These are phyloP conservation scores for Daphoenositta chrysoptera DNA, from an alignment of 2,113 vertebrate species.

Conservation along the genomic window DNA sequence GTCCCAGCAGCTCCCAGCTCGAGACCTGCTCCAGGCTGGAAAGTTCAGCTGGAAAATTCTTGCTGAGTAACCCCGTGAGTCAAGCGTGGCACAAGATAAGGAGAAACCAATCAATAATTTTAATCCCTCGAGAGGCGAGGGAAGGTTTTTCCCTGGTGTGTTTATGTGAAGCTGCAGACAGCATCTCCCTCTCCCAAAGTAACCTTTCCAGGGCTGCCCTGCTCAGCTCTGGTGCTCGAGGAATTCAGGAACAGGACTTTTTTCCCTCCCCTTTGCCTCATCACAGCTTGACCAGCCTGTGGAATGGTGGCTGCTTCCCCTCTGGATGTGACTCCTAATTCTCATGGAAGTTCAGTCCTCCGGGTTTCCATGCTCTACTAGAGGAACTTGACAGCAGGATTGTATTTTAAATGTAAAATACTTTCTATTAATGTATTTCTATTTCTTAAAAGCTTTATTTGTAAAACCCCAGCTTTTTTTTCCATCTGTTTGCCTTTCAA, in stretches of 20 bases:
- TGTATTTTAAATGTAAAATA: not conserved
- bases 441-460: not conserved
- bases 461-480: not conserved
- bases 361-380: not conserved
- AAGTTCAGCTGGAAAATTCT: not conserved
- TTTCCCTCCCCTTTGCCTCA: not conserved
- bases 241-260: not conserved
- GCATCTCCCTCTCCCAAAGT: not conserved
- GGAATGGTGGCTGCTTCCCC: not conserved
- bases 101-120: not conserved
- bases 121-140: not conserved
- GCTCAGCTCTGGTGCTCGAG: not conserved
- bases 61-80: not conserved
- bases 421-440: not conserved
- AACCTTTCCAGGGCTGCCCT: not conserved
- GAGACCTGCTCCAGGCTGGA: not conserved
- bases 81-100: conserved; percentile 26
- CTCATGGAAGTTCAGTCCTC: not conserved
- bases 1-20: not conserved
- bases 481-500: not conserved
- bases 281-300: not conserved
- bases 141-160: not conserved
- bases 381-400: not conserved
- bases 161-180: not conserved
- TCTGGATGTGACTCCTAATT: not conserved